phyloP scores from a whole-genome alignment of 2,888 invertebrate genomes.

The Nasonovia ribisnigri region DNA sequence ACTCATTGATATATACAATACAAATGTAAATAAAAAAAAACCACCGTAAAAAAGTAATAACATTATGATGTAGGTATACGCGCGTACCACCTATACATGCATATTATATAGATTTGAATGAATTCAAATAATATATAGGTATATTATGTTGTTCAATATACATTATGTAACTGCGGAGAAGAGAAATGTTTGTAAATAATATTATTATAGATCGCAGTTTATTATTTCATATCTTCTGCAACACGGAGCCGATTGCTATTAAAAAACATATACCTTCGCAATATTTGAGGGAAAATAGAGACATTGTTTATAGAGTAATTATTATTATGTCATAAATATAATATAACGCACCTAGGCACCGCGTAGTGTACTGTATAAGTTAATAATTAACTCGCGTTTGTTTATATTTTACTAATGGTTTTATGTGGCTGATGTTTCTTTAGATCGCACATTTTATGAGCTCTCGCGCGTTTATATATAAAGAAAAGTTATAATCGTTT shows the following conservation, averaged over 20 bases:
- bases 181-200: neutral
- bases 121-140: neutral
- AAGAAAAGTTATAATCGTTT: neutral
- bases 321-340: neutral
- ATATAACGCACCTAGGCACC: neutral
- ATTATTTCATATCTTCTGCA: neutral
- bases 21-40: constrained; percentile 7
- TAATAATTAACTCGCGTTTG: neutral
- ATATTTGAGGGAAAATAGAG: neutral
- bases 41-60: neutral
- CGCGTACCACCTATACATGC: neutral
- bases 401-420: neutral
- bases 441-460: neutral
- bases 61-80: neutral
- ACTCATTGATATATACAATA: neutral
- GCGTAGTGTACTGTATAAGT: neutral
- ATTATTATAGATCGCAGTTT: neutral
- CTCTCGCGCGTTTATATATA: neutral
- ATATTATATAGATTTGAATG: neutral
- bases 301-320: neutral
- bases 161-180: neutral
- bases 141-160: neutral
- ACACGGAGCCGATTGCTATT: neutral
- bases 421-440: neutral
- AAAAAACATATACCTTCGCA: neutral